Percentiles rank a stretch among this genome's conserved stretches.
phyloP scores from a whole-genome alignment of 2,113 vertebrate species.

The Regulus satrapa region DNA sequence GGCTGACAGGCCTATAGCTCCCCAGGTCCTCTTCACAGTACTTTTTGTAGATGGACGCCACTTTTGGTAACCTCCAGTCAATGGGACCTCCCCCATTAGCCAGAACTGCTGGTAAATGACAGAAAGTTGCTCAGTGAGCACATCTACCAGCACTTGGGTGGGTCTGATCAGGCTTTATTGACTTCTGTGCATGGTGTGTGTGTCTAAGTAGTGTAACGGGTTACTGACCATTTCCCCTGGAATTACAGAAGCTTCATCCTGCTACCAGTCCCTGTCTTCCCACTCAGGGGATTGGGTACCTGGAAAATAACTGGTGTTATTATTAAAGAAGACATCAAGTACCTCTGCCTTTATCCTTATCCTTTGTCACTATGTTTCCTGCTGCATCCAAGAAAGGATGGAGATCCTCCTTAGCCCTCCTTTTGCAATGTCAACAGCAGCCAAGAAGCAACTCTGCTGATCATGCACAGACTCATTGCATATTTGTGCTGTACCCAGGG shows the following conservation, averaged over 20 bases:
- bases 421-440: background rate
- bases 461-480: background rate
- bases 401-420: background rate
- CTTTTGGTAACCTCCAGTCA: background rate
- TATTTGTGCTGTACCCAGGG: background rate
- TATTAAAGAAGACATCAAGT: background rate
- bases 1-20: background rate
- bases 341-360: background rate
- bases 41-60: rapidly evolving
- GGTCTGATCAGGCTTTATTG: background rate
- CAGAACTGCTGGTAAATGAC: background rate
- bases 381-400: background rate
- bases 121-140: background rate
- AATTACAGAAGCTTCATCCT: background rate
- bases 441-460: background rate
- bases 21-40: background rate
- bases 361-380: background rate
- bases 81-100: rapidly evolving
- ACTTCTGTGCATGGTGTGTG: background rate
- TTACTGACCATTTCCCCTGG: background rate
- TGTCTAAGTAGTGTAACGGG: background rate
- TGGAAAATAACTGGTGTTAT: background rate
- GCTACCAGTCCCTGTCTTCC: background rate
- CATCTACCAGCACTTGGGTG: background rate
- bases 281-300: background rate